Evolutionary conservation across 2,888 invertebrate genomes (phyloP), one percentile per base, ranked within the genome.

Genomic region (Himalopsyche tibetana): DNA sequence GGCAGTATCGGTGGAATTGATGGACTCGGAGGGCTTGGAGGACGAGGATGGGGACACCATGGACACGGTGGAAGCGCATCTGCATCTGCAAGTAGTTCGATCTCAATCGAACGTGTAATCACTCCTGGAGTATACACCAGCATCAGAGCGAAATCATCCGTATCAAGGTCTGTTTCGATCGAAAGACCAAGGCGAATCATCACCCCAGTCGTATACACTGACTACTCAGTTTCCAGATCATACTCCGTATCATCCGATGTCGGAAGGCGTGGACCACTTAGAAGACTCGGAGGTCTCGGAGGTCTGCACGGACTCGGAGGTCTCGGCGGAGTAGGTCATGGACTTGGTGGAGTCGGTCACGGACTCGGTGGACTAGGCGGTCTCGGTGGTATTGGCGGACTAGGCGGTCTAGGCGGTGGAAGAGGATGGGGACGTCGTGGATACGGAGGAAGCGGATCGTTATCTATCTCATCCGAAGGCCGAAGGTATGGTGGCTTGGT

Each of bases 31-130:
- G 82, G 69, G 38, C 19, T 19, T 8, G 28, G 28, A 28, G 2
- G 28, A 2, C 0, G 28, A 28, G 28, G 28, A 28, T 28, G 28
- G 28, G 28, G 28, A 28, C 28, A 28, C 45, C 17, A 42, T 55
- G 85, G 83, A 83, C 80, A 38, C 69, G n/a, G 85, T 38, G 56
- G 85, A 42, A 28, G 45, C 79, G 45, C 84, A 4, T 63, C 69
- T 40, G 83, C 15, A n/a, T 86, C 86, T 4, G 55, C 42, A 6
- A 86, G 86, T 42, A 6, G 17, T 11, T 86, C 86, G 3, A 42
- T 85, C 19, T 82, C 82, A 4, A 69, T 85, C n/a, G 83, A 85
- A 83, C 80, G 40, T 11, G 42, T 74, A 4, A 5, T 38, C 42
- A 63, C 11, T 38, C 38, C 28, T 1, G 40, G 38, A 45, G 63